Evolutionary conservation across 2,888 invertebrate genomes (phyloP), one percentile per base, ranked within the genome.

Genomic region (Hemicrepidius hirtus): DNA sequence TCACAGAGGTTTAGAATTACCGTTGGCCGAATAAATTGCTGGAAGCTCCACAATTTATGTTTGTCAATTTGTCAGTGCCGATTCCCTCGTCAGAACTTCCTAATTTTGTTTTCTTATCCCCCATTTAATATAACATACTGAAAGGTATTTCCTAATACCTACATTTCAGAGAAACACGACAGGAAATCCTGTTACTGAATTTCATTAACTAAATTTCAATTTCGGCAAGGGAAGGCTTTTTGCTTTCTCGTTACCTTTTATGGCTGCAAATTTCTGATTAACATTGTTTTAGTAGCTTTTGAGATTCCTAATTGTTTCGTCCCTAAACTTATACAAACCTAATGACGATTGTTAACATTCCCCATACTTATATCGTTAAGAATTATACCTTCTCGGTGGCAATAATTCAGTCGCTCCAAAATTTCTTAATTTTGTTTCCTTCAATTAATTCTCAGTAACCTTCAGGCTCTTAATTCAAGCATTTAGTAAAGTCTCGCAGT

Each of bases 81-180:
- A 68, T 68, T 44, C 49, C 18, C 57, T 24, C 28, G 32, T 68
- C 18, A 68, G 60, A 44, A 68, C 49, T 49, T 68, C 18, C 49
- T 68, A 68, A 60, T 68, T 35, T 68, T 59, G 60, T 49, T 60
- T 68, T 68, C 60, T 49, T 59, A 46, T 60, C n/a, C 68, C 12
- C 37, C 59, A 68, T 59, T 68, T 49, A 37, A 9, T 46, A 20
- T 59, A 49, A 68, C 68, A 60, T 49, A 60, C 68, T 46, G 59
- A 57, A 41, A 57, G 46, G 59, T 57, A 67, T 57, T 67, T 66
- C 37, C 66, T 55, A 57, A 66, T 66, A 55, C 57, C 57, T 67
- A 59, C 57, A 59, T 59, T 66, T 66, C n/a, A 40, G 24, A 32
- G 66, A 32, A 28, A 28, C 66, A 67, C 57, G 67, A 46, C 67